phyloP scores from a whole-genome alignment of 35 echinoderm and acorn worm species.

The Holothuria glaberrima region DNA sequence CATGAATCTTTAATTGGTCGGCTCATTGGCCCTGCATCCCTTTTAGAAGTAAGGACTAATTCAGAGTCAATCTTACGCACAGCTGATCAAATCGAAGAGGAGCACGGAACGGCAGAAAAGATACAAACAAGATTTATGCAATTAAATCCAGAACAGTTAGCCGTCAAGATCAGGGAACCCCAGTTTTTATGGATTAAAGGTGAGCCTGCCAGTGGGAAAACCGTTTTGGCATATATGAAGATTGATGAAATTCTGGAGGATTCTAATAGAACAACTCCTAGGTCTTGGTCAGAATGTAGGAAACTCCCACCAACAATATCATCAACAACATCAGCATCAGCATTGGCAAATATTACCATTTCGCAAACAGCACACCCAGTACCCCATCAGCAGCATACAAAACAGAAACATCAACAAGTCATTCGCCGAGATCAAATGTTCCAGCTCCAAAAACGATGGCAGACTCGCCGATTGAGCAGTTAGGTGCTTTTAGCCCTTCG shows the following conservation, averaged over 20 bases:
- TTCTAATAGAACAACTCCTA: neutral
- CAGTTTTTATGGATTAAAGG: constrained; percentile 14
- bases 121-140: neutral
- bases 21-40: constrained; percentile 35
- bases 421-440: too few relatives aligned
- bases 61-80: neutral
- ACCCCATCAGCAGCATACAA: too few relatives aligned
- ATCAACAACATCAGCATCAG: too few relatives aligned
- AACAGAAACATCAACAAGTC: too few relatives aligned
- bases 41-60: constrained; percentile 17
- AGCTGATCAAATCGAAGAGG: constrained; percentile 11
- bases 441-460: neutral
- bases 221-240: constrained; percentile 8
- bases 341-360: neutral
- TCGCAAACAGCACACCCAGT: too few relatives aligned
- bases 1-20: neutral
- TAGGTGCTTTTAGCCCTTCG: neutral
- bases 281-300: neutral
- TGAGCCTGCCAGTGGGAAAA: constrained; percentile 32
- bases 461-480: too few relatives aligned
- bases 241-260: constrained; percentile 31
- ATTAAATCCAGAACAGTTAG: constrained; percentile 41
- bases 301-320: neutral
- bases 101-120: constrained; percentile 14
- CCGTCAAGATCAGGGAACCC: neutral